Percentiles rank a stretch among this genome's conserved stretches.
These are phyloP conservation scores for Molanna angustata DNA, from an alignment of 2,888 invertebrate species.

Conservation along the genomic window DNA sequence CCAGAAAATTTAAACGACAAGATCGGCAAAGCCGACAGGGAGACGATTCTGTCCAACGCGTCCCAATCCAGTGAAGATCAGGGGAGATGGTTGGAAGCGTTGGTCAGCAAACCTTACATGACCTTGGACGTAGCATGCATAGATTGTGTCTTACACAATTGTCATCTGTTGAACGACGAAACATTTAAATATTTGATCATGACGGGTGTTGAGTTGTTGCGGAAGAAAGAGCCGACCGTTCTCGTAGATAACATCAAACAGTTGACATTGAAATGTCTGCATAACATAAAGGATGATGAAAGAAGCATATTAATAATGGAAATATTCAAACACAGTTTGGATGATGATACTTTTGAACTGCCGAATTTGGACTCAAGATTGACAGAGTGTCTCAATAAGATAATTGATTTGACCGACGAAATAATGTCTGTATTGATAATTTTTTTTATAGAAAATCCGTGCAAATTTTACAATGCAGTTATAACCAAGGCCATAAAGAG, in stretches of 20 bases:
- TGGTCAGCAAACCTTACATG: constrained; percentile 18
- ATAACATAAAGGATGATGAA: too few relatives aligned
- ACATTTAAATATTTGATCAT: constrained; percentile 2
- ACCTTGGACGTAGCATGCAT: constrained; percentile 19
- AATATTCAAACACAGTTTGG: constrained; percentile 4
- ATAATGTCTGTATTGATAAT: constrained; percentile 12
- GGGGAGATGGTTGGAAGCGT: constrained; percentile 18
- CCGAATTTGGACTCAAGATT: constrained; percentile 16
- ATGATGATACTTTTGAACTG: constrained; percentile 19
- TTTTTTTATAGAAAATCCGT: constrained; percentile 26
- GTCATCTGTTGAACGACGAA: constrained; percentile 5
- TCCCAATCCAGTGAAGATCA: constrained; percentile 12
- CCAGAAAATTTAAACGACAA: constrained; percentile 21
- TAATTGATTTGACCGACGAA: constrained; percentile 14
- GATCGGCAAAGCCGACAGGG: constrained; percentile 15
- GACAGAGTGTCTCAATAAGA: constrained; percentile 26
- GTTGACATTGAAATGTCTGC: too few relatives aligned
- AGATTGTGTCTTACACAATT: constrained; percentile 15
- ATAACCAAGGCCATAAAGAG: constrained; percentile 12
- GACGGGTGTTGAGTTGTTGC: too few relatives aligned
- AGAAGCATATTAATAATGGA: neutral
- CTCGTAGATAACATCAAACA: too few relatives aligned
- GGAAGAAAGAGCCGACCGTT: too few relatives aligned
- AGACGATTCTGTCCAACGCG: constrained; percentile 14
- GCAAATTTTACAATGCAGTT: constrained; percentile 16